These are phyloP conservation scores for Lordiphosa clarofinis DNA, from an alignment of 1,140 invertebrate genomes.

Conservation along the genomic window DNA sequence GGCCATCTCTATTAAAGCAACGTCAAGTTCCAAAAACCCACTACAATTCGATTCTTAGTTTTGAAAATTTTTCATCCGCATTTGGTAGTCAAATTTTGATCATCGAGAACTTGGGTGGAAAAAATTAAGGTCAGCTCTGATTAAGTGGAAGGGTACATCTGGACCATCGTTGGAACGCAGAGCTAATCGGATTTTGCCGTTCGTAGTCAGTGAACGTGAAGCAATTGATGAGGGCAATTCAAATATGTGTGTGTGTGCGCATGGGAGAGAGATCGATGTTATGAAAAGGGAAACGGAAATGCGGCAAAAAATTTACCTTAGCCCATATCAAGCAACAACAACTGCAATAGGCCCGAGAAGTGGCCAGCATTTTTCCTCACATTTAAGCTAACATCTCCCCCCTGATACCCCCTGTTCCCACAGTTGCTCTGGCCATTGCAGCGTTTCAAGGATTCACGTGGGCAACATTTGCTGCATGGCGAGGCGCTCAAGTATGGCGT, in stretches of 20 bases:
- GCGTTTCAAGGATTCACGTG: slow-evolving; percentile 84
- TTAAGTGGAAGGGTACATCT: not conserved
- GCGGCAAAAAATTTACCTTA: slow-evolving; percentile 41
- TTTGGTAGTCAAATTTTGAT: slow-evolving; percentile 64
- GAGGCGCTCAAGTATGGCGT: slow-evolving; percentile 66
- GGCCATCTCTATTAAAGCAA: not conserved
- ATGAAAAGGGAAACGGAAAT: slow-evolving; percentile 52
- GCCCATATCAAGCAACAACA: slow-evolving; percentile 35
- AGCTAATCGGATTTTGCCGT: slow-evolving; percentile 68
- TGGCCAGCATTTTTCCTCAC: slow-evolving; percentile 4
- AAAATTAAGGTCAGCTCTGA: not conserved
- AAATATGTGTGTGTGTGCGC: slow-evolving; percentile 40
- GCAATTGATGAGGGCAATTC: slow-evolving; percentile 71
- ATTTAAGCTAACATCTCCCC: slow-evolving; percentile 22
- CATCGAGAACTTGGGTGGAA: slow-evolving; percentile 4
- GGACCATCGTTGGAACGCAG: slow-evolving; percentile 18
- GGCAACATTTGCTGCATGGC: slow-evolving; percentile 80
- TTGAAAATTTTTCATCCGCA: slow-evolving; percentile 38
- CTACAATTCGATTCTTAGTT: slow-evolving; percentile 7
- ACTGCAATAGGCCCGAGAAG: slow-evolving; percentile 8
- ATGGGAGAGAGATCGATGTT: slow-evolving; percentile 27
- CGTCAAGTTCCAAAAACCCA: slow-evolving; percentile 9
- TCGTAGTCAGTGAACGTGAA: slow-evolving; percentile 65
- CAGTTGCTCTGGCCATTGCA: slow-evolving; percentile 87
- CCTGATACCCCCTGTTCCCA: not conserved